Base-by-base conservation (phyloP, 2,888 invertebrate genomes). In the Eueremaeus valkanovi region DNA sequence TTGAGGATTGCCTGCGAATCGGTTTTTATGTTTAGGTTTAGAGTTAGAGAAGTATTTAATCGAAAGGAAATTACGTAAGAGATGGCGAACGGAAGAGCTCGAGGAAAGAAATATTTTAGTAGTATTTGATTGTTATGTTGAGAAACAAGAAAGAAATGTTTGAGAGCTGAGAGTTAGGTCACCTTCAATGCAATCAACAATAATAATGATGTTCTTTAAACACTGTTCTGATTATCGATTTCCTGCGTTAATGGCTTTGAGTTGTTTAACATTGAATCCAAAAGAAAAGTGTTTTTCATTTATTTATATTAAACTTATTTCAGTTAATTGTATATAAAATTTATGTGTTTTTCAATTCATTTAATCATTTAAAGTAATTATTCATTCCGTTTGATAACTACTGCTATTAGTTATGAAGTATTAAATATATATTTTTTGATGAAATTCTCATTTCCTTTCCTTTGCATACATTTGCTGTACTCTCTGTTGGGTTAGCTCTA, bases 51-150 rank as follows among this genome's bases (percentile, higher is more conserved):
- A 29, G 33, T 61, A 68, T 68, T 68, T 40, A 68, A 68, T 36
- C 40, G 42, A 68, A 68, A 68, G 68, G 68, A 68, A 68, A 40
- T 68, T 68, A 68, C 68, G 68, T 68, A 68, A 40, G 68, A 40
- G 36, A 40, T 68, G 36, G 29, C 31, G 40, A 68, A 40, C 68
- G 68, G 68, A 68, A 68, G 68, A 11, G 68, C 68, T 68, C 42
- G 68, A 68, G 68, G 68, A 40, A 40, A 40, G 40, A 40, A 40
- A 68, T 40, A 68, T 68, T 40, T 68, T 31, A n/a, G n/a, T 27
- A 29, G 58, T 29, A 21, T 13, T 27, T 29, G 29, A 58, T 27
- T 21, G n/a, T 49, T 55, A 13, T 58, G 24, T 58, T 58, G 24
- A 36, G 36, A 36, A 36, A 36, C 36, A 36, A 36, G 11, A n/a